A percentile compares a stretch with the other conserved stretches of the same genome.
These are phyloP conservation scores for Polylopha cassiicola DNA, from an alignment of 2,888 invertebrate species.

Conservation along the genomic window DNA sequence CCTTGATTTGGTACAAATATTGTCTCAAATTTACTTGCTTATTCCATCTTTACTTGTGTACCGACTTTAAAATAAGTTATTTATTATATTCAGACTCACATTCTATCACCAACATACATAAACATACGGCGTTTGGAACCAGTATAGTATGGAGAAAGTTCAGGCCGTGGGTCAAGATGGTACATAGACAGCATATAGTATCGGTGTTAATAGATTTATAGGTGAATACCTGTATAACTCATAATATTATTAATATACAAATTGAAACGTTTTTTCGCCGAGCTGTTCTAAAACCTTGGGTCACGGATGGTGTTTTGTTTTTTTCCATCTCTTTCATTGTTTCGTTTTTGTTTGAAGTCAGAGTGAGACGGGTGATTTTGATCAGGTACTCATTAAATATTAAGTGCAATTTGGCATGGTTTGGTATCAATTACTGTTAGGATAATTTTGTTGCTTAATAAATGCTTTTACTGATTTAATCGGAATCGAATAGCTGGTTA, in stretches of 20 bases:
- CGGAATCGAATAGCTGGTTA: no score
- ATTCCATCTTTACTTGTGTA: no score
- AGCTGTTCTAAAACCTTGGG: neutral
- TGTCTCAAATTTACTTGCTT: no score
- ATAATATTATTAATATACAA: slow-evolving; percentile 15
- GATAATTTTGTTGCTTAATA: no score
- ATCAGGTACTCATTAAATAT: no score
- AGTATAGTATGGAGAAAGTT: slow-evolving; percentile 48
- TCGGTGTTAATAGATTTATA: slow-evolving; percentile 60
- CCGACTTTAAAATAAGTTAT: slow-evolving; percentile 2
- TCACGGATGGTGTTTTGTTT: neutral
- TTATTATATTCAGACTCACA: slow-evolving; percentile 6
- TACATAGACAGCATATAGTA: slow-evolving; percentile 36
- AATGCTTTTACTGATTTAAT: no score
- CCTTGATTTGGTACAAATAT: no score
- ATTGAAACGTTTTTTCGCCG: neutral
- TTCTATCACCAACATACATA: slow-evolving; percentile 26
- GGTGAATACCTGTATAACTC: slow-evolving; percentile 31
- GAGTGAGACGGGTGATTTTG: no score
- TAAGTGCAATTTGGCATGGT: no score
- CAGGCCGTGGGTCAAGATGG: slow-evolving; percentile 43
- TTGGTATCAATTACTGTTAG: no score
- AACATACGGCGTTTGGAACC: slow-evolving; percentile 31
- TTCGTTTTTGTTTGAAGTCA: no score
- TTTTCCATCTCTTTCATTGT: no score